Conservation (phyloP, 2,797 vertebrate genomes). For the Myotis daubentonii region DNA sequence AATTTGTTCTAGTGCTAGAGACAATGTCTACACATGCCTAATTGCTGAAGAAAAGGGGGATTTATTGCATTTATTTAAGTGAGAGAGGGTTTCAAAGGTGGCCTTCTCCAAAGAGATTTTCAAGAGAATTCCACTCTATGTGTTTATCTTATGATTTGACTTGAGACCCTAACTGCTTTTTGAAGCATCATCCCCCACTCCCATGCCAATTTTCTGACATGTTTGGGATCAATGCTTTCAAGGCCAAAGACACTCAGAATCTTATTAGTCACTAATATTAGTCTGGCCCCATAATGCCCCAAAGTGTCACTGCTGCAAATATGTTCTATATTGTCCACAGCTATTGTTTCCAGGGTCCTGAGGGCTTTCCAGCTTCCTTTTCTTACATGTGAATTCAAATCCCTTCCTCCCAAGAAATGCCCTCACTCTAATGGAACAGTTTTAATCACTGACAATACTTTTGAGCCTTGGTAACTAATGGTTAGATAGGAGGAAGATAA, state of each 20-base stretch:
- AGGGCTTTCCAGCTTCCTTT: neutral
- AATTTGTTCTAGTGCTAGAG: neutral
- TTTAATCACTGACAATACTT: neutral
- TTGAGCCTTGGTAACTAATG: neutral
- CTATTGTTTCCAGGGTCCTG: neutral
- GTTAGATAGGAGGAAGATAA: conserved; percentile 6
- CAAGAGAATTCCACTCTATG: neutral
- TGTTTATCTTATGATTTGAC: neutral
- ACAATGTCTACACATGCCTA: neutral
- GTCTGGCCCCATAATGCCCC: neutral
- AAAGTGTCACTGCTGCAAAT: neutral
- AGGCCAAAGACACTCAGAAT: neutral
- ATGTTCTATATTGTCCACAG: neutral
- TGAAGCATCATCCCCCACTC: neutral
- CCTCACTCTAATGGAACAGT: neutral
- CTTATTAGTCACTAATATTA: neutral
- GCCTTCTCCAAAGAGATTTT: neutral
- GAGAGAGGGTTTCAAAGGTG: neutral
- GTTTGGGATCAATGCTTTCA: neutral
- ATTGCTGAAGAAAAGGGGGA: neutral
- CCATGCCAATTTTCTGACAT: neutral
- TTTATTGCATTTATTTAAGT: neutral
- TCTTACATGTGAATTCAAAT: neutral
- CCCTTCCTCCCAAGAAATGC: neutral
- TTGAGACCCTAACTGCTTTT: neutral